phyloP scores from a whole-genome alignment of 2,113 vertebrate species.

The Mesembrinibis cayennensis region DNA sequence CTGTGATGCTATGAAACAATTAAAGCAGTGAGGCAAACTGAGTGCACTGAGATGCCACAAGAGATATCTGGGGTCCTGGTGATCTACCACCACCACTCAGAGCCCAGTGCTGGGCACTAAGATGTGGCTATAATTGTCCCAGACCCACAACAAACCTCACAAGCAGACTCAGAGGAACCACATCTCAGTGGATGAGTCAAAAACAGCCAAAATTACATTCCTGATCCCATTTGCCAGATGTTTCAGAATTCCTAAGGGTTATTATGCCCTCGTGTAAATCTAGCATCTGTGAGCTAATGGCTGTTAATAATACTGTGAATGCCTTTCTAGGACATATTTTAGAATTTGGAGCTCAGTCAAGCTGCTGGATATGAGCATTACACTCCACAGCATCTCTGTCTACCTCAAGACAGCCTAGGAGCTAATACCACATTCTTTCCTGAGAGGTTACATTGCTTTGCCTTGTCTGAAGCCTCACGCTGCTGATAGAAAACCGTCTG shows the following conservation, averaged over 20 bases:
- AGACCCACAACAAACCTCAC: not conserved
- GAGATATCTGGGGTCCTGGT: not conserved
- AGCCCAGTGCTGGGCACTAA: not conserved
- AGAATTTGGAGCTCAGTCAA: constrained; percentile 25
- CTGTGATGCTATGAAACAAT: not conserved
- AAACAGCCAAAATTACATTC: not conserved
- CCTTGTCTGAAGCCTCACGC: not conserved
- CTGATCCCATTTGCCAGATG: constrained; percentile 50
- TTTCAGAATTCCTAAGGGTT: constrained; percentile 23
- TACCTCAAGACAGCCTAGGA: not conserved
- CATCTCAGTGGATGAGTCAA: not conserved
- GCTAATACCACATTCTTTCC: not conserved
- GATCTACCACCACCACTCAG: not conserved
- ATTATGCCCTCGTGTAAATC: constrained; percentile 31
- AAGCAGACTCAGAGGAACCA: not conserved
- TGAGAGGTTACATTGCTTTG: not conserved
- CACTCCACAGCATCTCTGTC: not conserved
- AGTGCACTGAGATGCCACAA: not conserved
- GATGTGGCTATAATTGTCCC: not conserved
- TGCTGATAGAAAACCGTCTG: not conserved
- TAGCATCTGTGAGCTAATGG: constrained; percentile 45
- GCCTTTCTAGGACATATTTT: constrained; percentile 46
- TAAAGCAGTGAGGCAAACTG: not conserved
- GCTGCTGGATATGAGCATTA: constrained; percentile 38
- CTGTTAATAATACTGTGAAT: constrained; percentile 46